Percentiles rank a stretch among this genome's conserved stretches.
Conservation (phyloP, 2,888 invertebrate species). For the Pemphredon lugubris region DNA sequence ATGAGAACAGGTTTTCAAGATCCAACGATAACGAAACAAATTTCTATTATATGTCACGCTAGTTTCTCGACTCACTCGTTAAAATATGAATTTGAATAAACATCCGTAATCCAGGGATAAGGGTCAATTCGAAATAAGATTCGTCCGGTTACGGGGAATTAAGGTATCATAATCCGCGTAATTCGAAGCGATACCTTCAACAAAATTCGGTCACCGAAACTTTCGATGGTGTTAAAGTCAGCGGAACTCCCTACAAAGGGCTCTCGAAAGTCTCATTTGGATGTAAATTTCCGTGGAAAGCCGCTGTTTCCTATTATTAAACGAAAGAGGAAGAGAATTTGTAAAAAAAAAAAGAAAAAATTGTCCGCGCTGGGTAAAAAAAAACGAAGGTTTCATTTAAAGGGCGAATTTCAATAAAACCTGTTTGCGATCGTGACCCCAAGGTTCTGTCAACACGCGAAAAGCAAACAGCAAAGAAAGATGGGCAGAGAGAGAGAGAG, state of each 20-base stretch:
- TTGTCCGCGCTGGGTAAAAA: background rate
- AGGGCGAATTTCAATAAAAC: slow-evolving; percentile 41
- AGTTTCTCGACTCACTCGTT: too few species aligned
- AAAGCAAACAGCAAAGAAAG: slow-evolving; percentile 36
- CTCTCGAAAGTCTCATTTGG: slow-evolving; percentile 19
- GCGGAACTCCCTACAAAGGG: slow-evolving; percentile 9
- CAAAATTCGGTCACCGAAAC: background rate
- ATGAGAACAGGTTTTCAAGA: too few species aligned
- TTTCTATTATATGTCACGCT: too few species aligned
- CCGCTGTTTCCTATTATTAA: background rate
- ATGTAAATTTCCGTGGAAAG: slow-evolving; percentile 18
- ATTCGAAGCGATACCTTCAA: background rate
- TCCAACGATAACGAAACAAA: too few species aligned
- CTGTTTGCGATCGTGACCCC: slow-evolving; percentile 33
- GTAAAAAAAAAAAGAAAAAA: too few species aligned
- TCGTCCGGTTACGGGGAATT: background rate
- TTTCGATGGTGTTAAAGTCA: background rate
- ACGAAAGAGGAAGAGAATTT: background rate
- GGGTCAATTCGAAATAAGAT: background rate
- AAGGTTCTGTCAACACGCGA: slow-evolving; percentile 26
- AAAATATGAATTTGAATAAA: too few species aligned
- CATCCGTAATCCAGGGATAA: background rate
- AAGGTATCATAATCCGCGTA: background rate
- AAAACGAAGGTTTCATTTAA: slow-evolving; percentile 2
- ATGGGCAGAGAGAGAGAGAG: slow-evolving; percentile 17